phyloP scores from a whole-genome alignment of 1,140 invertebrate species.

The Maconellicoccus hirsutus region DNA sequence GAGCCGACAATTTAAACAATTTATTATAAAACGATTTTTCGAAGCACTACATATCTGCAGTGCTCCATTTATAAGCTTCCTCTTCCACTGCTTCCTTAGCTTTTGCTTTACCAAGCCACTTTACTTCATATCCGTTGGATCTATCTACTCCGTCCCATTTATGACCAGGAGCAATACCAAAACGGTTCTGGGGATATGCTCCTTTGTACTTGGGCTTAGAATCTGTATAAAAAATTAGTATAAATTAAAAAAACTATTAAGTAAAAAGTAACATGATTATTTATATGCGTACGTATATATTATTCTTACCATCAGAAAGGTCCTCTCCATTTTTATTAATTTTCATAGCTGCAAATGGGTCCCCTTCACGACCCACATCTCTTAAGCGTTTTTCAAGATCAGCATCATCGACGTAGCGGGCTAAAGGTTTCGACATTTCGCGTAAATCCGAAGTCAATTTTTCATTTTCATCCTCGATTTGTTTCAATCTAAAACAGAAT shows the following conservation, averaged over 20 bases:
- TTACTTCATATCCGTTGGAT: slow-evolving; percentile 92
- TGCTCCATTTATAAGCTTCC: slow-evolving; percentile 90
- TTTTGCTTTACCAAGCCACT: slow-evolving; percentile 69
- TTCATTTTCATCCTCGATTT: slow-evolving; percentile 57
- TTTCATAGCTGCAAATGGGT: slow-evolving; percentile 83
- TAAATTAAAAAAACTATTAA: no score
- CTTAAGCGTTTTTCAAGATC: slow-evolving; percentile 72
- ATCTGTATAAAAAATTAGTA: slow-evolving; percentile 41
- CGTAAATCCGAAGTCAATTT: slow-evolving; percentile 57
- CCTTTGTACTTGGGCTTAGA: slow-evolving; percentile 62
- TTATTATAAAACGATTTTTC: no score
- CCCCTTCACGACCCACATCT: slow-evolving; percentile 55
- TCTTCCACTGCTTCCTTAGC: slow-evolving; percentile 63
- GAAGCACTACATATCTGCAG: slow-evolving; percentile 88
- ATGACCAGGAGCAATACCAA: slow-evolving; percentile 80
- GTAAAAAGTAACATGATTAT: no score
- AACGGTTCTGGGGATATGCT: slow-evolving; percentile 77
- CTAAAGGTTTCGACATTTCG: slow-evolving; percentile 82
- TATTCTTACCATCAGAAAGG: slow-evolving; percentile 12
- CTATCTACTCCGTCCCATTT: slow-evolving; percentile 97
- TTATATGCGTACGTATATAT: no score
- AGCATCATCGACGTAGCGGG: slow-evolving; percentile 73
- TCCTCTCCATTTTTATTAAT: slow-evolving; percentile 46
- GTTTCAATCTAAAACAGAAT: slow-evolving; percentile 47
- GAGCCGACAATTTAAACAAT: no score